Evolutionary conservation across 2,888 invertebrate genomes (phyloP).

Genomic region (Drosophila infuscata): DNA sequence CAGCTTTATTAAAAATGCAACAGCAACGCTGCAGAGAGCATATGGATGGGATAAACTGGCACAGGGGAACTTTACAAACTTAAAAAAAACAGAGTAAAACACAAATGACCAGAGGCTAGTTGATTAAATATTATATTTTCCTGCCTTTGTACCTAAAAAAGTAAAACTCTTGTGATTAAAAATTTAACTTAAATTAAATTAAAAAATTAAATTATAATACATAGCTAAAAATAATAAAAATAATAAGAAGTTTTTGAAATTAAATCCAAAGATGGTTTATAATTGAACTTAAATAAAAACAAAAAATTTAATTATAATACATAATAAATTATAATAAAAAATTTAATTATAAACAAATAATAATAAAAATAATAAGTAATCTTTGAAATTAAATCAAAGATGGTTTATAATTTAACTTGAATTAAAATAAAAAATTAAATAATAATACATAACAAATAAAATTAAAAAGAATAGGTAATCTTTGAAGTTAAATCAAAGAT

Average conservation of each 20-base stretch:
- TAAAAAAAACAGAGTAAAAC: slow-evolving; percentile 31
- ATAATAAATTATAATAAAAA: neutral
- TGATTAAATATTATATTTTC: neutral
- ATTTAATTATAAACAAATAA: neutral
- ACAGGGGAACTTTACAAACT: slow-evolving; percentile 24
- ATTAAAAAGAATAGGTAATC: neutral
- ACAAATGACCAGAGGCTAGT: slow-evolving; percentile 14
- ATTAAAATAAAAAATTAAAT: neutral
- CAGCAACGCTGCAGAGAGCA: slow-evolving; percentile 13
- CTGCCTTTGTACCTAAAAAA: neutral
- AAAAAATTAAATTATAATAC: neutral
- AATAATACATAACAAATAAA: neutral
- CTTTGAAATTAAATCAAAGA: neutral
- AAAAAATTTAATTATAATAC: neutral
- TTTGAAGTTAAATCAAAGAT: neutral
- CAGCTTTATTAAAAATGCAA: slow-evolving; percentile 59
- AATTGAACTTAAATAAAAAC: neutral
- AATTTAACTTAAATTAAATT: neutral
- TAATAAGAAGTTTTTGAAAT: neutral
- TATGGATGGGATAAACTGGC: neutral
- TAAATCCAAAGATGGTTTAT: neutral
- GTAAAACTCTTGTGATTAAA: neutral
- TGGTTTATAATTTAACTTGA: neutral
- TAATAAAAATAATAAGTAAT: neutral
- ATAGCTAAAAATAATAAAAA: neutral